These are phyloP conservation scores for Macrobrachium nipponense DNA, from an alignment of 1,140 invertebrate genomes.

Conservation along the genomic window DNA sequence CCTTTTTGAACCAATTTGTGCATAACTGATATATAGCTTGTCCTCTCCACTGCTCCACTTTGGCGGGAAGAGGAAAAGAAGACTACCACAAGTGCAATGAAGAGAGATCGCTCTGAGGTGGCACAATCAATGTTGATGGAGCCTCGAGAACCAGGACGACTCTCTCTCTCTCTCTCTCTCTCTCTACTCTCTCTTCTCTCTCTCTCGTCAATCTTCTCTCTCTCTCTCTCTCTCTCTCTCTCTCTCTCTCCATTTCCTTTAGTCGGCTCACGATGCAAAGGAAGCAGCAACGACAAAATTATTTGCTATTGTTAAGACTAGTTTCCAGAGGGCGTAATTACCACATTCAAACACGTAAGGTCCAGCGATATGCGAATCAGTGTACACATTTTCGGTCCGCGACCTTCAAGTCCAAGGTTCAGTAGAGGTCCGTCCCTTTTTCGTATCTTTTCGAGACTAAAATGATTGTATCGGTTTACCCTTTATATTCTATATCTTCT, in stretches of 20 bases:
- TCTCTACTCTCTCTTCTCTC: constrained; percentile 32
- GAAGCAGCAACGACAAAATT: background rate
- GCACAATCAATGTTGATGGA: background rate
- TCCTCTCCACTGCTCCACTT: background rate
- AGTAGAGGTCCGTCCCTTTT: too few relatives aligned
- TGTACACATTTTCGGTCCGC: too few relatives aligned
- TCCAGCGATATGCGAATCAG: too few relatives aligned
- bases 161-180: constrained; percentile 32
- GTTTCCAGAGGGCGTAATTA: background rate
- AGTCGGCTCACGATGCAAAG: background rate
- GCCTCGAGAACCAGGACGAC: background rate
- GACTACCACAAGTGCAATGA: background rate
- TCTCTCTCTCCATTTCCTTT: constrained; percentile 5
- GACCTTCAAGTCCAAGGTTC: too few relatives aligned
- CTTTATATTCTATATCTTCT: too few relatives aligned
- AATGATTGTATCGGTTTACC: too few relatives aligned
- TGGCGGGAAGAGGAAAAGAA: constrained; percentile 1
- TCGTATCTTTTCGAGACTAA: too few relatives aligned
- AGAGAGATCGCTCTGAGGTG: background rate
- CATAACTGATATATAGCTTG: background rate
- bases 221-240: constrained; percentile 32
- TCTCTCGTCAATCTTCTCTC: constrained; percentile 32
- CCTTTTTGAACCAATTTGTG: background rate
- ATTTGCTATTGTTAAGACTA: background rate
- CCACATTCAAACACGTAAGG: background rate